phyloP scores from a whole-genome alignment of 2,797 vertebrate genomes.

The Sciurus vulgaris region DNA sequence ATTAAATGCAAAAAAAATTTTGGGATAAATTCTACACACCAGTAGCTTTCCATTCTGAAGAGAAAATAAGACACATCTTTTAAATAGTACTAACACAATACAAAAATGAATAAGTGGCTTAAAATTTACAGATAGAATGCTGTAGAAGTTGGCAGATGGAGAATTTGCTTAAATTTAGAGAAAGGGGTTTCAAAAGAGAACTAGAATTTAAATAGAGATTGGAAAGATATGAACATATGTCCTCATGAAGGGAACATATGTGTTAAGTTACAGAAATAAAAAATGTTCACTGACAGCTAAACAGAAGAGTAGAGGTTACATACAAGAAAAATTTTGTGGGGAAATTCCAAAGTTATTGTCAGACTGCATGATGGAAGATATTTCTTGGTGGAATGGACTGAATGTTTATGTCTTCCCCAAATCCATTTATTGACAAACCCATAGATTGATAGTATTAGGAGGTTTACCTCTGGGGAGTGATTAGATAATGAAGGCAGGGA shows the following conservation, averaged over 20 bases:
- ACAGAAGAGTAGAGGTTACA: neutral
- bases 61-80: neutral
- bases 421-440: neutral
- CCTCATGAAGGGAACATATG: neutral
- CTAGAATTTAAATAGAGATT: neutral
- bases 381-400: too few species aligned
- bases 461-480: neutral
- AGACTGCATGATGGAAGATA: neutral
- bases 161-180: neutral
- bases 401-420: neutral
- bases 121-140: neutral
- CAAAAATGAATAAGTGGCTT: neutral
- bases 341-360: neutral
- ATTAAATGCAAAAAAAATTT: neutral
- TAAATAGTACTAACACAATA: neutral
- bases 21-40: neutral
- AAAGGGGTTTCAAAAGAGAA: neutral
- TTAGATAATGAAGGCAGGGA: too few species aligned
- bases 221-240: constrained; percentile 20
- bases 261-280: constrained; percentile 3
- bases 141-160: neutral
- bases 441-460: neutral
- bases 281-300: constrained; percentile 18
- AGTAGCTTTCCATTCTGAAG: neutral
- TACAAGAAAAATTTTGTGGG: neutral